phyloP scores from a whole-genome alignment of 1,140 invertebrate genomes.

The Drosophila pandora region DNA sequence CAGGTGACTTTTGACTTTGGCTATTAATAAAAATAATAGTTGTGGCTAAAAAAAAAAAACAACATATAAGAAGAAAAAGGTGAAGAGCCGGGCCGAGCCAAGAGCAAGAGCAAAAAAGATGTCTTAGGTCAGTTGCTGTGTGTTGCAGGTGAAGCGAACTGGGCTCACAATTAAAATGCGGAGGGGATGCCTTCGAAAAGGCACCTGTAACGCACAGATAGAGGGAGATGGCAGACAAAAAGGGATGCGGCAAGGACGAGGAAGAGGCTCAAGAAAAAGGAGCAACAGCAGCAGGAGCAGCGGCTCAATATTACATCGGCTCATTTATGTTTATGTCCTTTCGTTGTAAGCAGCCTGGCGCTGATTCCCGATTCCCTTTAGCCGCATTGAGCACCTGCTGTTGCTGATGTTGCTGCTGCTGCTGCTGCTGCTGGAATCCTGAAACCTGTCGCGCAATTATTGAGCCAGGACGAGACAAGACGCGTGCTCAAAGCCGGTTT shows the following conservation, averaged over 20 bases:
- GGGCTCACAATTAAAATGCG: constrained; percentile 73
- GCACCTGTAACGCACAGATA: constrained; percentile 55
- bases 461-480: constrained; percentile 70
- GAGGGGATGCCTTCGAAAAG: constrained; percentile 53
- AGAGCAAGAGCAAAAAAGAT: constrained; percentile 77
- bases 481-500: constrained; percentile 80
- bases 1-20: constrained; percentile 81
- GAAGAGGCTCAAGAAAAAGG: constrained; percentile 25
- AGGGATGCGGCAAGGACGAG: constrained; percentile 7
- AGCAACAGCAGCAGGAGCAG: constrained; percentile 11
- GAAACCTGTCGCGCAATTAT: constrained; percentile 79
- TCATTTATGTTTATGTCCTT: constrained; percentile 83
- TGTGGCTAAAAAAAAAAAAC: constrained; percentile 61
- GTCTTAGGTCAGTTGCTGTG: constrained; percentile 76
- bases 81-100: constrained; percentile 54
- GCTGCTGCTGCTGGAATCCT: constrained; percentile 50
- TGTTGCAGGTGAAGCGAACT: constrained; percentile 65
- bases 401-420: constrained; percentile 51
- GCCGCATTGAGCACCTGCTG: constrained; percentile 72
- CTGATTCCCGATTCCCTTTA: constrained; percentile 69
- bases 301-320: constrained; percentile 72
- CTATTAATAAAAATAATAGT: constrained; percentile 83
- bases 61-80: constrained; percentile 43
- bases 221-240: constrained; percentile 48
- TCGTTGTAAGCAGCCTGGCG: constrained; percentile 74